phyloP scores from a whole-genome alignment of 2,888 invertebrate species.

The Calameuta filiformis region DNA sequence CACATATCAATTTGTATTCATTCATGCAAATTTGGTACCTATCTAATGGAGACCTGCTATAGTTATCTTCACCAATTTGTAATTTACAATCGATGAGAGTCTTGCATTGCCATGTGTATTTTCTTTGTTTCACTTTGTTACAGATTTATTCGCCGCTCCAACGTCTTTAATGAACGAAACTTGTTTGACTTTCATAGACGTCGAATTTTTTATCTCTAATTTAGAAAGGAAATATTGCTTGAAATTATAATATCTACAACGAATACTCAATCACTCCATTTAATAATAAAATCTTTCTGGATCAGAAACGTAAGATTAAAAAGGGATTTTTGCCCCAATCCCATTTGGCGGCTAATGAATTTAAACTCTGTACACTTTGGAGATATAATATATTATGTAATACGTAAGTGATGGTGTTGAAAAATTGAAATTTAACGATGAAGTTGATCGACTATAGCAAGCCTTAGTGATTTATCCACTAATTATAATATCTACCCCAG shows the following conservation, averaged over 20 bases:
- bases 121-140: background rate
- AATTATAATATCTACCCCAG: slow-evolving; percentile 11
- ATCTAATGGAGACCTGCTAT: background rate
- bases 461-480: slow-evolving; percentile 7
- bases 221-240: background rate
- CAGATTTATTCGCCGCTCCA: background rate
- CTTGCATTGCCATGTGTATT: background rate
- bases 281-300: background rate
- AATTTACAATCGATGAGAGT: background rate
- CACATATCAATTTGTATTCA: background rate
- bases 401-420: background rate
- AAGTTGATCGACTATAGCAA: slow-evolving; percentile 13
- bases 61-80: background rate
- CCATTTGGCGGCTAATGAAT: background rate
- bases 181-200: background rate
- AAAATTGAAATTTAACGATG: background rate
- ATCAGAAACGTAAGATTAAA: background rate
- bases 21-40: background rate
- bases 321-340: background rate
- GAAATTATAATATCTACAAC: slow-evolving; percentile 1
- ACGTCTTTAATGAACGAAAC: background rate
- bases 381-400: background rate
- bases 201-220: background rate
- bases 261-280: background rate
- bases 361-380: background rate